Conservation (phyloP, 2,888 invertebrate genomes). For the Amorpha juglandis region DNA sequence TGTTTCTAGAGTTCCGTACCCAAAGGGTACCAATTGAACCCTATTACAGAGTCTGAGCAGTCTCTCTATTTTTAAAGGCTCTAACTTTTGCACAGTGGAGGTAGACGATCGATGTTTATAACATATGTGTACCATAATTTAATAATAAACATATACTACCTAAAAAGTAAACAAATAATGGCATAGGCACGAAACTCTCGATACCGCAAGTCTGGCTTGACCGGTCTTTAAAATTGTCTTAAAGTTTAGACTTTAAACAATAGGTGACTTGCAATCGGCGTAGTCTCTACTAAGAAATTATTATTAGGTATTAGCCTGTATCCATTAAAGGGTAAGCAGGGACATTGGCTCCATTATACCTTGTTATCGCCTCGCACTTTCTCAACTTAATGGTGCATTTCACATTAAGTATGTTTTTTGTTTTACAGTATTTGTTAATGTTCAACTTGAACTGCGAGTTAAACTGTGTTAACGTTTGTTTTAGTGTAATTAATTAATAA, state of each 20-base stretch:
- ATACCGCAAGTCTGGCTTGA: too few species aligned
- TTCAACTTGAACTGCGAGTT: conserved; percentile 5
- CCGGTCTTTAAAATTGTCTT: neutral
- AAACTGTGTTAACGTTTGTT: conserved; percentile 21
- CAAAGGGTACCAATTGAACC: too few species aligned
- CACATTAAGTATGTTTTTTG: conserved; percentile 19
- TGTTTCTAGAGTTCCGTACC: too few species aligned
- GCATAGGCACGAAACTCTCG: too few species aligned
- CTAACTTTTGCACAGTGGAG: too few species aligned
- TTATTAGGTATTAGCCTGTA: conserved; percentile 12
- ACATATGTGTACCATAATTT: too few species aligned
- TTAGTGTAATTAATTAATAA: conserved; percentile 15
- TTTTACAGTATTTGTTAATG: neutral
- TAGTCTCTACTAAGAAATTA: neutral
- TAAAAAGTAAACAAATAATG: too few species aligned
- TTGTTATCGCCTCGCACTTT: conserved; percentile 16
- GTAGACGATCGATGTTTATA: too few species aligned
- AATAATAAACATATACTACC: too few species aligned
- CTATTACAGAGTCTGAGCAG: too few species aligned
- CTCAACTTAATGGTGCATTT: conserved; percentile 21
- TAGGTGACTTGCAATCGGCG: neutral
- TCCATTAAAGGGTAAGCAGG: conserved; percentile 21
- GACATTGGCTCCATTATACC: conserved; percentile 14
- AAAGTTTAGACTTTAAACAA: too few species aligned
- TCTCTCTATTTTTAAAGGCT: too few species aligned